Base-by-base conservation (phyloP, 2,888 invertebrate species). In the Psococerastis gibbosa region DNA sequence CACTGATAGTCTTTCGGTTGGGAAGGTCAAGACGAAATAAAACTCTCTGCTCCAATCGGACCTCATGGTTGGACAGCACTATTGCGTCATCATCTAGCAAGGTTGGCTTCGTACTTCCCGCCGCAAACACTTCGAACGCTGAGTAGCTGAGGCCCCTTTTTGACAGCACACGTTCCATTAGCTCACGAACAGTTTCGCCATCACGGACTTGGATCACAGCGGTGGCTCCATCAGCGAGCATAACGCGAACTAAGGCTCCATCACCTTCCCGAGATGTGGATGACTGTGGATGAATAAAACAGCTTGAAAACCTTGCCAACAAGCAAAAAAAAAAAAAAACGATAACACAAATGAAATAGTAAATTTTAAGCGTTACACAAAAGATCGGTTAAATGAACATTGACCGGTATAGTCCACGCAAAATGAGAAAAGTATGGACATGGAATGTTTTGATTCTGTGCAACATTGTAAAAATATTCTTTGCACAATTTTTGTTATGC, bases 151-250 rank as follows among this genome's bases (percentile, higher is more conserved):
- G 69, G 49, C 83, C 84, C 49, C 91, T 67, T 56, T 88, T 78
- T 57, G 84, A 84, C 55, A 92, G 70, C 49, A 92, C 68, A 46
- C 83, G 70, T 50, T 78, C 78, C 18, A 94, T 76, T 44, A 91
- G 69, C 49, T 77, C 71, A 46, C 75, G 73, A 46, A 92, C 77
- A 1, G 78, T 76, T 58, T 85, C 79, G 22, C 71, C 68, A 16
- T 75, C 66, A 52, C 77, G 77, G 38, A 85, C 82, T 52, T 80
- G 81, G 46, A 92, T 83, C 51, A 94, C 89, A 1, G 92, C 89
- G 2, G 92, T 89, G 46, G 89, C 87, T 41, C 84, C 83, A 63
- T 92, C 91, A 2, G 85, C 84, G 47, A 95, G 66, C 55, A 84
- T 75, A 47, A 95, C 85, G 50, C 89, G 75, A 27, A 27, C 27